Evolutionary conservation across 2,888 invertebrate species (phyloP), one percentile per base, ranked within the genome.

Genomic region (Piscicola geometra): DNA sequence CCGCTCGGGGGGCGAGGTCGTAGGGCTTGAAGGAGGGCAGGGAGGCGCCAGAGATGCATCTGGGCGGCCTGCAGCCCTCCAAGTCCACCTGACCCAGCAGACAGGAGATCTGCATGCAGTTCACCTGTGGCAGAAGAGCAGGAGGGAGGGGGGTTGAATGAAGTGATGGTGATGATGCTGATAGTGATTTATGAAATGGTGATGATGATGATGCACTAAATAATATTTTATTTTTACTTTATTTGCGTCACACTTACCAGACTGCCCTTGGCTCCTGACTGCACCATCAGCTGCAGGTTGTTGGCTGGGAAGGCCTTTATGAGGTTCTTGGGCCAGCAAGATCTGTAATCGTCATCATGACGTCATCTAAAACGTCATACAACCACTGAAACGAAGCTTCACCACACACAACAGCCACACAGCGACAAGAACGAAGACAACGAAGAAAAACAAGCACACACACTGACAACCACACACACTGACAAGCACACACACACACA

Each of bases 211-310:
- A 25, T 67, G 35, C 12, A 18, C 21, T 32, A 30, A 64, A 64
- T 64, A 21, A 64, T 64, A 28, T 5, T 64, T 50, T 15, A 30
- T 12, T 30, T n/a, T n/a, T n/a, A n/a, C n/a, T n/a, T n/a, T n/a
- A n/a, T n/a, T n/a, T n/a, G n/a, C n/a, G n/a, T n/a, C n/a, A n/a
- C n/a, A 81, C 86, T 85, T 81, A 88, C 98, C 75, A 92, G 91
- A 0, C 96, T 94, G n/a, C 97, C 99, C 86, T 99, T 99, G 0
- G 99, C 99, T 78, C 99, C 99, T 28, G 98, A 95, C 82, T 93
- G 90, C 0, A 99, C 96, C 97, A 99, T 98, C 80, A 99, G 86
- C 84, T 98, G 97, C n/a, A 99, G 88, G 86, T 96, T 96, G 85
- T 99, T 99, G 28, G 90, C 86, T 0, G 99, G 98, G 83, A 99